Evolutionary conservation across 2,888 invertebrate species (phyloP).

Genomic region (Celastrina argiolus): DNA sequence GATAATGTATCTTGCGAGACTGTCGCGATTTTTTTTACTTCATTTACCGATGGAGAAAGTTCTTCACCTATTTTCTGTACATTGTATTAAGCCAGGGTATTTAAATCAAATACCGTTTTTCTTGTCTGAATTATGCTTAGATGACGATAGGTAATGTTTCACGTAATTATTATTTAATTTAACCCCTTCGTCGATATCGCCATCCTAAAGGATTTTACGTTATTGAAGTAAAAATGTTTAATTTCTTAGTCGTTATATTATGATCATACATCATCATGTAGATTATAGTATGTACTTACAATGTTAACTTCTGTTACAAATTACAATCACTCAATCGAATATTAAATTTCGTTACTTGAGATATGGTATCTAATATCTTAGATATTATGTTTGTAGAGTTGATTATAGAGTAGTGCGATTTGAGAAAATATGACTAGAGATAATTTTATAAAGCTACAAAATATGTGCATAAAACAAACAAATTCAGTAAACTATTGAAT

Average conservation of each 20-base stretch:
- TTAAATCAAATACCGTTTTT: not conserved
- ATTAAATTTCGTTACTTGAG: constrained; percentile 19
- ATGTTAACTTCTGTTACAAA: constrained; percentile 13
- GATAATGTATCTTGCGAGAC: constrained; percentile 1
- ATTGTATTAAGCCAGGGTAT: not conserved
- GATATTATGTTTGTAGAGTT: not conserved
- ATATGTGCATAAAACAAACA: not conserved
- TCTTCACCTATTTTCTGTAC: not conserved
- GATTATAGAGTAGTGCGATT: not conserved
- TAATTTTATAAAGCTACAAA: not conserved
- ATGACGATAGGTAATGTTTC: too few relatives aligned
- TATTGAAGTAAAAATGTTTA: too few relatives aligned
- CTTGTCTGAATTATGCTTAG: too few relatives aligned
- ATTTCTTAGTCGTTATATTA: too few relatives aligned
- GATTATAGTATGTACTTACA: not conserved
- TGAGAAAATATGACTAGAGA: not conserved
- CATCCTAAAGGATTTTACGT: too few relatives aligned
- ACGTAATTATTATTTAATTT: not conserved
- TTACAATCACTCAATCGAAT: constrained; percentile 5
- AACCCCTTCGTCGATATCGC: too few relatives aligned
- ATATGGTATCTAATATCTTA: constrained; percentile 4
- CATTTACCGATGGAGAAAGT: not conserved
- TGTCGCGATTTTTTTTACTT: not conserved
- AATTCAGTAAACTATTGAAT: not conserved
- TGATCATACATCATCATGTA: too few relatives aligned